Base-by-base conservation (phyloP, 2,888 invertebrate species). In the Alsophila aescularia region DNA sequence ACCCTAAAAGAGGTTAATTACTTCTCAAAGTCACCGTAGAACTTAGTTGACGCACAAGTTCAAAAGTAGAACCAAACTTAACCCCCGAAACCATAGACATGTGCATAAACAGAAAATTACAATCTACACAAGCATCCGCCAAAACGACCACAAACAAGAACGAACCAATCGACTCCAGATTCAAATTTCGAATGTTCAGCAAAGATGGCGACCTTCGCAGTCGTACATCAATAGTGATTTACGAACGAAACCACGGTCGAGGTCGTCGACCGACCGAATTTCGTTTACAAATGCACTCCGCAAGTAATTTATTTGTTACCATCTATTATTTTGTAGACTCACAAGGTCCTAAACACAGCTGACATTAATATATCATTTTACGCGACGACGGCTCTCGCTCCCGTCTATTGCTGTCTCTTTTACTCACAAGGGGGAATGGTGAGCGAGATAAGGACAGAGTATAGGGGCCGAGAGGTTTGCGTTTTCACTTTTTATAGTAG, bases 401-500 rank as follows among this genome's bases (percentile, higher is more conserved):
- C 59, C 72, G 8, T 24, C 24, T 24, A 8, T 24, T 24, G 24
- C 24, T 58, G 68, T 83, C 83, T 77, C 79, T 62, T 62, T 87
- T 79, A 41, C 60, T 52, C 73, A 27, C 48, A 41, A 42, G 50
- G 15, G 24, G 12, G 12, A 8, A 29, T 32, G 54, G 53, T 47
- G 57, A 31, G 79, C 42, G 55, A 24, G 81, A 88, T 56, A 67
- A 78, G 70, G 87, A 90, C 75, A 54, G 73, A 62, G 64, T 54
- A 69, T 6, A 70, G 70, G 79, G 79, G 78, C 81, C 75, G 79
- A 84, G 81, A 83, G 83, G 85, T 87, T 87, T 78, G 84, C 83
- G 90, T 90, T 91, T 90, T 91, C 91, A 90, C 90, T 91, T 90
- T 91, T 91, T 91, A 90, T 90, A 90, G 90, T 86, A 88, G 90